Evolutionary conservation across 1,140 invertebrate genomes (phyloP).

Genomic region (Dendroctonus ponderosae): DNA sequence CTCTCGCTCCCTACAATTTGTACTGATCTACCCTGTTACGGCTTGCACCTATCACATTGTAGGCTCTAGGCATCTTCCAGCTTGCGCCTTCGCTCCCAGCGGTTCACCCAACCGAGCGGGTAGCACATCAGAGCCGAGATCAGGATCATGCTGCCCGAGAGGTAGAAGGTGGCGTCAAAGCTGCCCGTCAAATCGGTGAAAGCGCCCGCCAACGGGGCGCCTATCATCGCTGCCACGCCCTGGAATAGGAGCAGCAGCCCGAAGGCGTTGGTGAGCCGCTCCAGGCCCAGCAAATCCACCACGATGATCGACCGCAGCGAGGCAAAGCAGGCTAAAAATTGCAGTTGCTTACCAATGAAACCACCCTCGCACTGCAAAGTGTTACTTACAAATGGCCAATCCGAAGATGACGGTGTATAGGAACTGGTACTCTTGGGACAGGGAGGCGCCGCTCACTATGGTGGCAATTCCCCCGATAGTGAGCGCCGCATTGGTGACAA

Average conservation of each 20-base stretch:
- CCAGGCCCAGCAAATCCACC: constrained; percentile 84
- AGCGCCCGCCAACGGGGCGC: constrained; percentile 81
- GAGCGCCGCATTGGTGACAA: constrained; percentile 88
- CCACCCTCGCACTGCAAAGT: background rate
- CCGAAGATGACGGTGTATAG: constrained; percentile 82
- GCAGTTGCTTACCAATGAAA: constrained; percentile 9
- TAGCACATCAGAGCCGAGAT: constrained; percentile 87
- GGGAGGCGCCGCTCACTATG: constrained; percentile 71
- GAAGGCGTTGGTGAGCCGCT: constrained; percentile 88
- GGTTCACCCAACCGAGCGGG: constrained; percentile 74
- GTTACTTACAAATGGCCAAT: constrained; percentile 78
- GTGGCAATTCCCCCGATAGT: constrained; percentile 82
- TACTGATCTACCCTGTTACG: too few relatives aligned
- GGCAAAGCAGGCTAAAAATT: constrained; percentile 77
- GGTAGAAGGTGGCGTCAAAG: constrained; percentile 85
- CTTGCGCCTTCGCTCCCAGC: constrained; percentile 68
- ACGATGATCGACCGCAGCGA: constrained; percentile 90
- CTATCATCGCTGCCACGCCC: constrained; percentile 85
- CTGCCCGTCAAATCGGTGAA: constrained; percentile 76
- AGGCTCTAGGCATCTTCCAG: background rate
- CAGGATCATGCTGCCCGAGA: constrained; percentile 83
- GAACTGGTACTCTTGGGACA: constrained; percentile 64
- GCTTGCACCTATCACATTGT: background rate
- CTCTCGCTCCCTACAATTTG: too few relatives aligned
- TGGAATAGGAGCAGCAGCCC: constrained; percentile 89